Base-by-base conservation (phyloP, 1,140 invertebrate species). In the Danaus melanippus region DNA sequence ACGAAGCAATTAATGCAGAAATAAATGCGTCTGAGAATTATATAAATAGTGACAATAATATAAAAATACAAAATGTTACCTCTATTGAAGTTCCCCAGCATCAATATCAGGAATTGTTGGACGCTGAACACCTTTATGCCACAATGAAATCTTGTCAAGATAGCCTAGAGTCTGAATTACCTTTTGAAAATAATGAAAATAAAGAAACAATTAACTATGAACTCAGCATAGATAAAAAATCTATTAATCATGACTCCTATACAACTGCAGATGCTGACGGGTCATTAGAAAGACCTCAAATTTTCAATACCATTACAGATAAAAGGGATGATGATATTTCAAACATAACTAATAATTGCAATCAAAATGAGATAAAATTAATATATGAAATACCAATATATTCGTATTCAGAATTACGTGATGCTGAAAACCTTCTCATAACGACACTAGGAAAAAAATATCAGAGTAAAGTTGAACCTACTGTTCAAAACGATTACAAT, bases 61-160 rank as follows among this genome's bases (percentile, higher is more conserved):
- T 32, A 5, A 32, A 45, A 45, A 42, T 9, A 5, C 8, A 15
- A 41, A 46, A n/a, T 5, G 40, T 10, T 11, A n/a, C 60, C 50
- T 40, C 32, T 32, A 46, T 58, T 10, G 73, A 79, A 53, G 32
- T 42, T 17, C 66, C 68, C 9, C 48, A 51, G 10, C 60, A 69
- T 39, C 68, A 46, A 45, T 79, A 77, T 57, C 62, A 71, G 49
- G 67, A 76, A 46, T 66, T 77, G 12, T 10, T 17, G 15, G 74
- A 75, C 51, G 72, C 72, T 10, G 76, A 79, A 65, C 49, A 42
- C 17, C 50, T 69, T 17, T 47, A 69, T 12, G 72, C 57, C 54
- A 47, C 5, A 11, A 49, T 32, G 6, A 32, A 32, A 32, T 32
- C 21, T 32, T 32, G 21, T 32, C 21, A 32, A 32, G 21, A 32